Base-by-base conservation (phyloP, 1,140 invertebrate species). In the Coboldia fuscipes region DNA sequence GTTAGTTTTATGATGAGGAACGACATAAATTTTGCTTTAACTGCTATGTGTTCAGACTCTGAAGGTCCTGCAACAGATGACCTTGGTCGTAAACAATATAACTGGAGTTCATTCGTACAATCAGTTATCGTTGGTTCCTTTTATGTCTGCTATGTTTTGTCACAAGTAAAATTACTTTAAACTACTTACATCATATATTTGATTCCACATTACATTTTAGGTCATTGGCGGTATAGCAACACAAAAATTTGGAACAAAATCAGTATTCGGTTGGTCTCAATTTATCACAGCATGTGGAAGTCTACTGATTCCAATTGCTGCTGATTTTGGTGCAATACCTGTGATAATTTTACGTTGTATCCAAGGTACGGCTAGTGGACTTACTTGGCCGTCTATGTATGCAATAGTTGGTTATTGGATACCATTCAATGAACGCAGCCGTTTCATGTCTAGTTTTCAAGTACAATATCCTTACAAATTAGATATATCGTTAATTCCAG, bases 301-400 rank as follows among this genome's bases (percentile, higher is more conserved):
- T 44, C 45, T 77, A 22, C 56, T 66, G 8, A 75, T 77, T 44
- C 72, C 73, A 3, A 48, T 51, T 33, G 71, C 66, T 14, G 67
- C 69, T 15, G 61, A 64, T 29, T 51, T 64, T 10, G 70, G 75
- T 53, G 74, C 67, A 34, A 54, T 58, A 2, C 46, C 57, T 6
- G 61, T 75, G 27, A 72, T 75, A 37, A 50, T 60, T 6, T 48
- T 77, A 14, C 54, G 73, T 17, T 73, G 66, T 42, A 59, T 72
- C 26, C 71, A 75, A 57, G 71, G 71, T 20, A 63, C 71, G 38
- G 70, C 70, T n/a, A 72, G 68, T 39, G 81, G 82, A 30, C 61
- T 86, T 20, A 83, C 79, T 3, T 86, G 80, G 70, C 81, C 82
- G 19, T 74, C 79, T 2, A 84, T 84, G 69, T 82, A 84, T 51